Evolutionary conservation across 2,888 invertebrate species (phyloP).

Genomic region (Trilocha varians): DNA sequence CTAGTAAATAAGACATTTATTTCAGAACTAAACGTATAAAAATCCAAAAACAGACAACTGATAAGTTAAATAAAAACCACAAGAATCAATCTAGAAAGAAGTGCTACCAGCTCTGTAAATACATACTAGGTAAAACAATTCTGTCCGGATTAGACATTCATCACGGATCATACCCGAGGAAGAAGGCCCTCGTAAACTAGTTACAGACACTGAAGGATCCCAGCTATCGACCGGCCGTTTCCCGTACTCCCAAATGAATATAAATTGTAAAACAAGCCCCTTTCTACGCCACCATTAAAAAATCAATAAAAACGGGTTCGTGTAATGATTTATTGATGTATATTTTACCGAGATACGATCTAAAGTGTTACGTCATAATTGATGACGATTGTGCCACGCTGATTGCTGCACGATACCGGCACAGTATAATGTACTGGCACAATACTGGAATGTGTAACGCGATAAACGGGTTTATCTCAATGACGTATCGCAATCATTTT

Average conservation of each 20-base stretch:
- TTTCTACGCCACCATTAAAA: conserved; percentile 59
- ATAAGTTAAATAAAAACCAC: too few species aligned
- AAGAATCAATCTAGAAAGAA: too few species aligned
- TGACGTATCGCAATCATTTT: conserved; percentile 50
- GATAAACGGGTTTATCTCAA: conserved; percentile 6
- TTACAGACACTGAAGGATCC: background rate
- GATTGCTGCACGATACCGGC: conserved; percentile 23
- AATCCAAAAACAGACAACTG: too few species aligned
- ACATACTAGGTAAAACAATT: too few species aligned
- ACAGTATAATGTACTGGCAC: conserved; percentile 4
- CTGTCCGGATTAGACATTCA: too few species aligned
- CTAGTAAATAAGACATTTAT: too few species aligned
- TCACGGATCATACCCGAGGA: background rate
- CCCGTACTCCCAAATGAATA: conserved; percentile 51
- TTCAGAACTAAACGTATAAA: too few species aligned
- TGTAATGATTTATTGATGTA: conserved; percentile 64
- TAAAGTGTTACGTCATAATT: conserved; percentile 64
- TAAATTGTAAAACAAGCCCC: conserved; percentile 59
- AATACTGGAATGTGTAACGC: background rate
- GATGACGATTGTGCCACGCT: conserved; percentile 54
- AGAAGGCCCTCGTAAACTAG: background rate
- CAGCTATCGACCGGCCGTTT: conserved; percentile 11
- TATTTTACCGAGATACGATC: conserved; percentile 66
- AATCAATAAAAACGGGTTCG: conserved; percentile 62
- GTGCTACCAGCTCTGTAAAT: too few species aligned